Conservation (phyloP, 2,888 invertebrate genomes). For the Pterostichus niger region DNA sequence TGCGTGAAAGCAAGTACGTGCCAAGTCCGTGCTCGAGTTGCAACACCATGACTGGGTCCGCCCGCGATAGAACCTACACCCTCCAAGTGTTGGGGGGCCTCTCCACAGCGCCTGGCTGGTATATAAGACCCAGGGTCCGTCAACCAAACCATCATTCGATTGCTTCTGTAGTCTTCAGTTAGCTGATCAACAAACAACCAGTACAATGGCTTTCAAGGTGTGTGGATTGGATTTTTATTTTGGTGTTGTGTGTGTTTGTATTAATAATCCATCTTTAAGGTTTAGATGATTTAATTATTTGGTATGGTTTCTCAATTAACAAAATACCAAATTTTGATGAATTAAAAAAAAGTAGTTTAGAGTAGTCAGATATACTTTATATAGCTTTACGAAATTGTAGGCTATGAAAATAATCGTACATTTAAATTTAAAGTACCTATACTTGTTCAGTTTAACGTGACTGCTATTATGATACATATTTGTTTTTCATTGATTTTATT, state of each 20-base stretch:
- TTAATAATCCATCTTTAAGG: not conserved
- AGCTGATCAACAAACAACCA: not conserved
- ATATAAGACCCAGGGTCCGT: conserved; percentile 40
- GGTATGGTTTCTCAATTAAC: not conserved
- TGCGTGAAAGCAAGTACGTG: conserved; percentile 46
- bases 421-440: too few species aligned
- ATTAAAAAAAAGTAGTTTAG: too few species aligned
- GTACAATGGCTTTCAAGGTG: conserved; percentile 53
- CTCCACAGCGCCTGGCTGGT: not conserved
- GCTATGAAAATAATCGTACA: too few species aligned
- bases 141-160: conserved; percentile 12
- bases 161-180: conserved; percentile 17
- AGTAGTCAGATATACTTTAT: too few species aligned
- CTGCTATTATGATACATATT: not conserved
- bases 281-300: not conserved
- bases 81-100: conserved; percentile 11
- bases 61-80: conserved; percentile 2
- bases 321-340: too few species aligned
- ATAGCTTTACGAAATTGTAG: too few species aligned
- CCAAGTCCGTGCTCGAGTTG: not conserved
- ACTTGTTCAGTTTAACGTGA: too few species aligned
- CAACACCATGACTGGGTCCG: conserved; percentile 3
- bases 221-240: conserved; percentile 8
- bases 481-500: not conserved
- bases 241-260: not conserved